Base-by-base conservation (phyloP, 2,113 vertebrate species). In the Hipposideros armiger region DNA sequence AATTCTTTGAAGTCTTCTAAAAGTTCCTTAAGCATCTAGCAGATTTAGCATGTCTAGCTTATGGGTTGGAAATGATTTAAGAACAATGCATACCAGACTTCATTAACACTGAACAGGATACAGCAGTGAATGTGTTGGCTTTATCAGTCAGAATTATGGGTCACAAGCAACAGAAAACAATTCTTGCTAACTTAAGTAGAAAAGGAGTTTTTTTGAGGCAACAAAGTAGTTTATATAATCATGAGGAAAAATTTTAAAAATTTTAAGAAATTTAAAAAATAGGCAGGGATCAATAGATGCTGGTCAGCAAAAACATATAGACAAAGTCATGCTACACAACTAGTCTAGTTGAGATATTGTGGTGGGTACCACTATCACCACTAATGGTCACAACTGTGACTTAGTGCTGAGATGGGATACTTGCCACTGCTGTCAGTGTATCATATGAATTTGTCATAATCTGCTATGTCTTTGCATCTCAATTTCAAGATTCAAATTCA, bases 1-100 rank as follows among this genome's bases (percentile, higher is more conserved):
- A 94, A 36, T 92, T 97, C 19, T 87, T 92, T 80, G 64, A 62
- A 47, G 19, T 94, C 52, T 93, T 67, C 24, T 69, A 62, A 42
- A 86, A 62, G 11, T 88, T 77, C 4, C 3, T n/a, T 76, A 7
- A 96, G 45, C 19, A 56, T 67, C 14, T 70, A 70, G 4, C 50
- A 73, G 32, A 22, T 70, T 50, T 87, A 11, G 3, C 17, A 73
- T 62, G 20, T 89, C 7, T 85, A 62, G 16, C 2, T 89, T 86
- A 62, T 64, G 26, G 20, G 2, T 74, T 82, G 32, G 45, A 76
- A 72, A 52, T 81, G 50, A 42, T 66, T 40, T 62, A 70, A 72
- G 42, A 73, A n/a, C 10, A 36, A n/a, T 26, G 28, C n/a, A 16
- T n/a, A 94, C 81, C 73, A 6, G 6, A 56, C 0, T 15, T 8